These are phyloP conservation scores for Erebia palarica DNA, from an alignment of 2,888 invertebrate genomes.

Conservation along the genomic window DNA sequence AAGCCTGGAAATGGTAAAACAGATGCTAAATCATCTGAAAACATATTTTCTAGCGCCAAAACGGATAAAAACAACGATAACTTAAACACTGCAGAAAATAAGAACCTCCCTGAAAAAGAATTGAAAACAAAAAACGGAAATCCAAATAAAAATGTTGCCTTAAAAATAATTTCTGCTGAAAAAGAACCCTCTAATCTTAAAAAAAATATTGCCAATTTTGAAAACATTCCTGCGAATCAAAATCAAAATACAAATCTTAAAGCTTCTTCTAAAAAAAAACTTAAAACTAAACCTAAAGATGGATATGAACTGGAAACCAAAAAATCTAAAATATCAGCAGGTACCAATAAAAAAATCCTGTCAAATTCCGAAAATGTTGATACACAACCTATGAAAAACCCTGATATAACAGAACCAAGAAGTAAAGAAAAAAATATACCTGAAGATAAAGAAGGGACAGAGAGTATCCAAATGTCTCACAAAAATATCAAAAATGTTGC, in stretches of 20 bases:
- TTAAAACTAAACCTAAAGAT: not conserved
- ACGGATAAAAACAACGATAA: not conserved
- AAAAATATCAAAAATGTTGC: not conserved
- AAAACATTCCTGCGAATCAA: not conserved
- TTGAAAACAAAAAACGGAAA: not conserved
- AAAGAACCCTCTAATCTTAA: not conserved
- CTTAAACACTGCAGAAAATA: not conserved
- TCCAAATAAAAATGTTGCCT: not conserved
- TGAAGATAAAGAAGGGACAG: not conserved
- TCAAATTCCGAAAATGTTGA: not conserved
- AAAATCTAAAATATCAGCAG: not conserved
- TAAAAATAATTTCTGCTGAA: not conserved
- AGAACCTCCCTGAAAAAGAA: not conserved
- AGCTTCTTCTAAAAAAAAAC: not conserved
- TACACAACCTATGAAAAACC: not conserved
- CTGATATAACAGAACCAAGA: not conserved
- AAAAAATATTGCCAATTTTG: not conserved
- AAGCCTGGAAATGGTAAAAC: not conserved
- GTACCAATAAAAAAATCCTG: not conserved
- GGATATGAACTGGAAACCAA: not conserved
- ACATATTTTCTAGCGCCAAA: not conserved
- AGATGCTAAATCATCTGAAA: not conserved
- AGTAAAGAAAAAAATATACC: not conserved
- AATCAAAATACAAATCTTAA: not conserved
- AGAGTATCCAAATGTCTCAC: not conserved